Base-by-base conservation (phyloP, 2,797 vertebrate species). In the Sus cebifrons region DNA sequence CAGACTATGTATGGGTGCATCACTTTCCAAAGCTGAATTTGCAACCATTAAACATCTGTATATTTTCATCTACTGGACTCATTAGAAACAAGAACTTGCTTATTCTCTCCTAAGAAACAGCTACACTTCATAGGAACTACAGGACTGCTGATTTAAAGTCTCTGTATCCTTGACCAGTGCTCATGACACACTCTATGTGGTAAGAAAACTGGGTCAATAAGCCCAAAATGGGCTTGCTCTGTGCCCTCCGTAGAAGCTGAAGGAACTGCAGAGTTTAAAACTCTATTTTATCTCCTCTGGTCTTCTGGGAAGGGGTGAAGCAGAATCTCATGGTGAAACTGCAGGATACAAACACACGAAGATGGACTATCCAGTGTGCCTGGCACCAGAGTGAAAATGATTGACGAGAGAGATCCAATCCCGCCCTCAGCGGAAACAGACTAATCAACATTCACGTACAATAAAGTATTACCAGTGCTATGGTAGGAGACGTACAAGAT, bases 61-160 rank as follows among this genome's bases (percentile, higher is more conserved):
- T 21, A 64, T 78, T 83, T 89, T 71, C 17, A 91, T 27, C 40
- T 92, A 74, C 27, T 52, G 49, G 54, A 88, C n/a, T 96, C 65
- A 70, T 32, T 2, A 36, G 83, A 82, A 95, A 73, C 5, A 79
- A 89, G 36, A 93, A 83, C n/a, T 87, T 92, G 44, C n/a, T 93
- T 91, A 78, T 74, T 70, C 62, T 88, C n/a, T 70, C 40, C 68
- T 20, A 87, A 93, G 65, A 91, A 95, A 70, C 9, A 8, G n/a
- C 79, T 70, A 32, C 9, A 81, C 29, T 64, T 82, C 32, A 25
- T 89, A 87, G 40, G 82, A 68, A 73, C 54, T 44, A 23, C 9
- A 2, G 83, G 67, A 77, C 60, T 84, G 71, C 52, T 9, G 15
- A 79, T 58, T 81, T 81, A 36, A 75, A 86, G 73, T 86, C 60